Evolutionary conservation across 2,888 invertebrate genomes (phyloP).

Genomic region (Abrostola triplasia): DNA sequence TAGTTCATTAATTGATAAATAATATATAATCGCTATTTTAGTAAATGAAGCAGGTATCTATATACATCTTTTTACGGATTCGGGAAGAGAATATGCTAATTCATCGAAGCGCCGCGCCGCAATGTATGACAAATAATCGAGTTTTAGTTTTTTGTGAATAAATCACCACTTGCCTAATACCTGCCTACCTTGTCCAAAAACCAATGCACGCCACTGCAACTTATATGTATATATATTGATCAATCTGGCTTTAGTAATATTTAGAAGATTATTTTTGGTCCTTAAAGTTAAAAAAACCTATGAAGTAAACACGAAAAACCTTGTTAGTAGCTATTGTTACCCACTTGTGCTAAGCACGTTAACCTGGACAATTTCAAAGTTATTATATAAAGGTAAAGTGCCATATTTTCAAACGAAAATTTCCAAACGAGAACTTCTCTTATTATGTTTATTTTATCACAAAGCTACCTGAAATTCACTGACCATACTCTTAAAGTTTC

Average conservation of each 20-base stretch:
- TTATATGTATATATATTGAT: too few species aligned
- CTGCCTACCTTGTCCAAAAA: too few species aligned
- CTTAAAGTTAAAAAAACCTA: neutral
- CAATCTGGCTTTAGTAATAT: neutral
- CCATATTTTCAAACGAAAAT: constrained; percentile 7
- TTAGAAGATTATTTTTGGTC: neutral
- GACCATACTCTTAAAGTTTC: constrained; percentile 5
- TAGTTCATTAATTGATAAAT: too few species aligned
- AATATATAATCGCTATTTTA: too few species aligned
- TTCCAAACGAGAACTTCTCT: constrained; percentile 6
- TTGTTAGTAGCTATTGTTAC: neutral
- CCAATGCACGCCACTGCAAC: too few species aligned
- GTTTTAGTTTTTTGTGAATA: too few species aligned
- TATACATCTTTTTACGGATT: too few species aligned
- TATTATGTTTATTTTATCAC: constrained; percentile 6
- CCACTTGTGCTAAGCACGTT: constrained; percentile 4
- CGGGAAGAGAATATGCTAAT: too few species aligned
- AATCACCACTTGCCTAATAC: too few species aligned
- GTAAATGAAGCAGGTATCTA: too few species aligned
- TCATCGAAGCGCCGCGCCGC: too few species aligned
- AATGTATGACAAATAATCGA: too few species aligned
- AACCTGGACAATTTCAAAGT: constrained; percentile 3
- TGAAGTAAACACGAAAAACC: neutral
- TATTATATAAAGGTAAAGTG: constrained; percentile 5
- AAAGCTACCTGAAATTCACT: constrained; percentile 7